phyloP scores from a whole-genome alignment of 1,140 invertebrate species.

The Aphelenchoides avenae region DNA sequence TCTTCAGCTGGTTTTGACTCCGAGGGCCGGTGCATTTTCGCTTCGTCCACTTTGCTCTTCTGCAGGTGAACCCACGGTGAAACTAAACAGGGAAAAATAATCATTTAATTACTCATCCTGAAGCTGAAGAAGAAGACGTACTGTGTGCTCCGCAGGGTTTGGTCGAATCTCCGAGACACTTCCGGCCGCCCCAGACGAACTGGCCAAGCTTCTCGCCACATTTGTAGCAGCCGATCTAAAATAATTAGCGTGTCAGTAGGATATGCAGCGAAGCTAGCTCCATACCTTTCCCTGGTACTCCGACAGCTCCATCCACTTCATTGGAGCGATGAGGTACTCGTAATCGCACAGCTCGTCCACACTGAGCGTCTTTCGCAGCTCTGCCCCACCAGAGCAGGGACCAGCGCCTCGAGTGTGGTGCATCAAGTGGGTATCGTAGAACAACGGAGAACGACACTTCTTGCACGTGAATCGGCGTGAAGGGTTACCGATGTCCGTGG shows the following conservation, averaged over 20 bases:
- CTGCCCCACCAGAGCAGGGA: constrained; percentile 1
- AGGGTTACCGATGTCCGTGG: background rate
- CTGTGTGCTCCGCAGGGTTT: constrained; percentile 31
- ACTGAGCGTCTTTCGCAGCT: background rate
- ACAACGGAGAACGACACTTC: constrained; percentile 27
- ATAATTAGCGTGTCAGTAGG: background rate
- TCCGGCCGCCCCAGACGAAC: constrained; percentile 35
- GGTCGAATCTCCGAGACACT: constrained; percentile 25
- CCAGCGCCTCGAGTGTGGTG: constrained; percentile 22
- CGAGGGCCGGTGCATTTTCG: no score
- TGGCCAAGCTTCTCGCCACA: constrained; percentile 47
- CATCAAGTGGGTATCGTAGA: constrained; percentile 44
- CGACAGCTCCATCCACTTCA: constrained; percentile 47
- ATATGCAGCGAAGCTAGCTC: background rate
- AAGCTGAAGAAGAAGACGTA: constrained; percentile 8
- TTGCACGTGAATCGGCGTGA: constrained; percentile 30
- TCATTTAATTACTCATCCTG: background rate
- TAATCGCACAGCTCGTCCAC: constrained; percentile 25
- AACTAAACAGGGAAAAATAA: constrained; percentile 27
- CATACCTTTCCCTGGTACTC: constrained; percentile 46
- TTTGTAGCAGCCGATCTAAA: constrained; percentile 44
- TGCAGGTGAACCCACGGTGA: constrained; percentile 49
- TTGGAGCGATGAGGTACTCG: constrained; percentile 46
- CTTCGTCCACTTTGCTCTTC: constrained; percentile 42
- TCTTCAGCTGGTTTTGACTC: no score